Base-by-base conservation (phyloP, 2,888 invertebrate species). In the Pharmacophagus antenor region DNA sequence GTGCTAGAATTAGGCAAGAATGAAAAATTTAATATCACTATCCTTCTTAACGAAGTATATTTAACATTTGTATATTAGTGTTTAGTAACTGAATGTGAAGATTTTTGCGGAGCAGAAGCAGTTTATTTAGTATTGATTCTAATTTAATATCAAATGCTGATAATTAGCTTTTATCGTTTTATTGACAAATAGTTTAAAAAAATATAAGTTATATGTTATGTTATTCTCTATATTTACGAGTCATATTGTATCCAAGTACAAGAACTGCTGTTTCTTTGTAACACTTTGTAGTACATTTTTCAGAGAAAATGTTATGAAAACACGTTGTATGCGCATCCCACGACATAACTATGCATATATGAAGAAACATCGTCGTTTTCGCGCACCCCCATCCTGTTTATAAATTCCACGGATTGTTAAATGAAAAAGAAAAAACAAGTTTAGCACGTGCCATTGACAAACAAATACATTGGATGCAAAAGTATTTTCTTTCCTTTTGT, bases 281-380 rank as follows among this genome's bases (percentile, higher is more conserved):
- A 37, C n/a, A 37, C 20, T 18, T 48, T 23, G 46, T 49, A 50
- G 52, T 58, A 67, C 69, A 74, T 78, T 78, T 79, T 82, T 79
- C 84, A 79, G 66, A 67, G 77, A 75, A 80, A 73, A 66, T 84
- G 75, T 82, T 85, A 71, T 79, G 77, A 78, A 80, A 83, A 84
- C 79, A 83, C 46, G 67, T 63, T 56, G 51, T 55, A 62, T 58
- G 58, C 18, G 46, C 62, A 66, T 64, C 63, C 63, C 63, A 61
- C 61, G 58, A 61, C 53, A 61, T 53, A 56, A 60, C 56, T 57
- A 27, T 57, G 44, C 18, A 42, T 47, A 52, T 56, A 52, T 56
- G 48, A 41, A 50, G 61, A 59, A 59, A 58, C 56, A 57, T 59
- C 37, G 37, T 18, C 31, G 44, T 37, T 49, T 56, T 47, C 49